A percentile compares a stretch with the other conserved stretches of the same genome.
phyloP scores from a whole-genome alignment of 1,140 invertebrate species.

The Patella vulgata region DNA sequence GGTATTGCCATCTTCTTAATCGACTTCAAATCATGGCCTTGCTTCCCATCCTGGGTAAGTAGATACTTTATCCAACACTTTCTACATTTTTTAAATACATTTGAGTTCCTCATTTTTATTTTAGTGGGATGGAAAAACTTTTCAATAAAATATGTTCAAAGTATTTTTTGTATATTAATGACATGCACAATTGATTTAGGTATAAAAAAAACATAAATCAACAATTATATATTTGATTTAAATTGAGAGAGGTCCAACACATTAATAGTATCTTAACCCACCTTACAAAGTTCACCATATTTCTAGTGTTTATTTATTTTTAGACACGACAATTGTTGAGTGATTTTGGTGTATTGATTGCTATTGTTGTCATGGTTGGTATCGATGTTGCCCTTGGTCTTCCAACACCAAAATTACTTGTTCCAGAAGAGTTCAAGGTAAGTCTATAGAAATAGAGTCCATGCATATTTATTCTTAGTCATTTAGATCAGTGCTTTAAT shows the following conservation, averaged over 20 bases:
- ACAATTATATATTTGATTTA: too few species aligned
- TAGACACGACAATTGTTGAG: slow-evolving; percentile 87
- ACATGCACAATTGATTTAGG: too few species aligned
- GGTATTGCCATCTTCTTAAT: slow-evolving; percentile 34
- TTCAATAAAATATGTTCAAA: too few species aligned
- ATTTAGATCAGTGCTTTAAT: too few species aligned
- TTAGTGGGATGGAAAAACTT: background rate
- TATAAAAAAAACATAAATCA: too few species aligned
- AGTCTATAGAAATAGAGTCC: too few species aligned
- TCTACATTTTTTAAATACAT: background rate
- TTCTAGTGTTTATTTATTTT: slow-evolving; percentile 15
- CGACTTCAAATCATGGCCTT: slow-evolving; percentile 89
- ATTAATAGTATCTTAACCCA: too few species aligned
- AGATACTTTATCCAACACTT: too few species aligned
- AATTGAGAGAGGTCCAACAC: too few species aligned
- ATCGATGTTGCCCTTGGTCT: slow-evolving; percentile 87
- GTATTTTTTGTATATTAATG: too few species aligned
- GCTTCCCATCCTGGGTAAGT: slow-evolving; percentile 80
- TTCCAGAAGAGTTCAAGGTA: slow-evolving; percentile 71
- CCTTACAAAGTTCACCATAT: too few species aligned
- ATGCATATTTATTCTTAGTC: too few species aligned
- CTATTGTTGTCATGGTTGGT: slow-evolving; percentile 90
- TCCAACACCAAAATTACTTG: slow-evolving; percentile 93
- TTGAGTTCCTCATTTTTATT: background rate
- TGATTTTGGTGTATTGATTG: slow-evolving; percentile 98